Base-by-base conservation (phyloP, 2,113 vertebrate genomes). In the Periophthalmus modestus region DNA sequence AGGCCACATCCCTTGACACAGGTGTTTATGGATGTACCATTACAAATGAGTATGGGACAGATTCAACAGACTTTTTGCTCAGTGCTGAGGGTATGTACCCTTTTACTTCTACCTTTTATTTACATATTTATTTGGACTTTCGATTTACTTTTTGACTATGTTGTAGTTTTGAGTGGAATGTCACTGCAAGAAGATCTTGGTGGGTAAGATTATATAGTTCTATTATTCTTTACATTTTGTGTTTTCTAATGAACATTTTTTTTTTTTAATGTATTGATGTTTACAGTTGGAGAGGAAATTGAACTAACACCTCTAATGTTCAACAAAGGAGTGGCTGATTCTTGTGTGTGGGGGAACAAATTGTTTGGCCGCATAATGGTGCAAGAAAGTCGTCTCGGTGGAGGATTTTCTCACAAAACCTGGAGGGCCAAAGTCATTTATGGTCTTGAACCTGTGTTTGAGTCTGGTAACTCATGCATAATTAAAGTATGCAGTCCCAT, bases 291-390 rank as follows among this genome's bases (percentile, higher is more conserved):
- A 82, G 97, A 99, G 86, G 98, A 99, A 91, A 98, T 99, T 0
- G 98, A 99, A 93, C 96, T 99, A 97, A 97, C 95, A 0, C 97
- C 96, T 23, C 93, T 99, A 92, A 92, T 98, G 76, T 97, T 99
- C 47, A 96, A 83, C 13, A 99, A 97, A 92, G 97, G 97, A 23
- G 89, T 98, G 80, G 96, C 95, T 1, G 96, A 98, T 1, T 55
- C 52, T n/a, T 91, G 95, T 18, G 89, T 92, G 85, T 98, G 96
- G 97, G 96, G 95, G 12, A 96, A 95, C 79, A 98, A 96, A 82
- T 94, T 99, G 63, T 99, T 99, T 19, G 98, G 98, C 52, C 95
- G 98, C 0, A 92, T 97, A 81, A 94, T 96, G 91, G 94, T 94
- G 0, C 94, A 95, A 83, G 95, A 98, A 68, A 91, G 93, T 9